Conservation (phyloP, 2,797 vertebrate genomes). For the Notolepis coatsorum region DNA sequence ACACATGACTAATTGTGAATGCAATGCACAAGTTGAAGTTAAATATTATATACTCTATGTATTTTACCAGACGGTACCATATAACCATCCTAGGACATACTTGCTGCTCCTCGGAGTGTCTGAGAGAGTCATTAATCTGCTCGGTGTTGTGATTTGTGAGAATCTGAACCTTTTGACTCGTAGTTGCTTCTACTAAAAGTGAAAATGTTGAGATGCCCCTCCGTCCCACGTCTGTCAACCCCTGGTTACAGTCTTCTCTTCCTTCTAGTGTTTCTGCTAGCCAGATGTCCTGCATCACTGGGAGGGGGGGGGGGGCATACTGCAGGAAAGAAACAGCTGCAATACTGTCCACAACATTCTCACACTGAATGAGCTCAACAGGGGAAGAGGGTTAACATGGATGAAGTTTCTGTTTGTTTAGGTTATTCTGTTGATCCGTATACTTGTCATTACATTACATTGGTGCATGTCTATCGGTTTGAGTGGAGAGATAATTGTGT, state of each 20-base stretch:
- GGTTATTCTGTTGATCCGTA: conserved; percentile 46
- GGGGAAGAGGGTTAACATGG: conserved; percentile 32
- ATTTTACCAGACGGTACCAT: background rate
- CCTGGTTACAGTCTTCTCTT: background rate
- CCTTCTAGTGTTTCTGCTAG: conserved; percentile 35
- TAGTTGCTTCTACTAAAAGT: conserved; percentile 1
- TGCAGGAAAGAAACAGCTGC: conserved; percentile 61
- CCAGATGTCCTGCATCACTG: conserved; percentile 74
- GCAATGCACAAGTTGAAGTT: background rate
- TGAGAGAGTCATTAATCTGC: conserved; percentile 2
- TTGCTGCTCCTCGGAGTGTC: no score
- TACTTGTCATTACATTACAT: conserved; percentile 41
- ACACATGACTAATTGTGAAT: no score
- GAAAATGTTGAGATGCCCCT: no score
- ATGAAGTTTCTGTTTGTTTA: conserved; percentile 59
- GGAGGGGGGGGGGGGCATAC: no score
- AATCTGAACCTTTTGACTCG: conserved; percentile 4
- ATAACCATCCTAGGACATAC: background rate
- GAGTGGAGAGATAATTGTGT: conserved; percentile 6
- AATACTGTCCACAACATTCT: conserved; percentile 46
- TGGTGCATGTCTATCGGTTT: background rate
- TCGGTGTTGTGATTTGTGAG: conserved; percentile 24
- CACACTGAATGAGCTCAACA: conserved; percentile 37
- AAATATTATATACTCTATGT: background rate
- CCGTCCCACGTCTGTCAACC: conserved; percentile 15